Percentiles rank a stretch among this genome's conserved stretches.
Conservation (phyloP, 2,113 vertebrate genomes). For the Triplophysa siluroides region DNA sequence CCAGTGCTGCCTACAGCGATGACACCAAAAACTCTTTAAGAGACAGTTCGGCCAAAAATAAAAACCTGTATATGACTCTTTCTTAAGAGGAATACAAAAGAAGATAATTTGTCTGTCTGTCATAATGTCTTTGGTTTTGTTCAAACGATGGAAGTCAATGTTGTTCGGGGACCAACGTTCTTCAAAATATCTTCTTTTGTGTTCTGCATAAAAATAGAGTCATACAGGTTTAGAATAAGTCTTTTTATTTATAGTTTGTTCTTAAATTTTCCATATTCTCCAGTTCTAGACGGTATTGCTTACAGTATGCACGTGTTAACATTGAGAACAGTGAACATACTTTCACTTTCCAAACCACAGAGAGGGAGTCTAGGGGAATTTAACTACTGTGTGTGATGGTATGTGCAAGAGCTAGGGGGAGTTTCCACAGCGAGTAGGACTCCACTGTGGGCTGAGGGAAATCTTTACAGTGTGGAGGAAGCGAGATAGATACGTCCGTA, state of each 20-base stretch:
- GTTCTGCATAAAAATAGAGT: too few species aligned
- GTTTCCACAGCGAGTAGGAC: slow-evolving; percentile 64
- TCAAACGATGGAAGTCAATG: too few species aligned
- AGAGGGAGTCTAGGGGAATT: slow-evolving; percentile 60
- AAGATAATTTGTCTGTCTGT: too few species aligned
- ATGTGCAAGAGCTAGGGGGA: slow-evolving; percentile 49
- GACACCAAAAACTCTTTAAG: neutral
- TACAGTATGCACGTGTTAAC: neutral
- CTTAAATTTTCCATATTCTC: neutral
- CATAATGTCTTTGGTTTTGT: too few species aligned
- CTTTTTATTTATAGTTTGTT: neutral
- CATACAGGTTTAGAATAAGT: too few species aligned
- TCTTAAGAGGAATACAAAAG: too few species aligned
- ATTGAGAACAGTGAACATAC: neutral
- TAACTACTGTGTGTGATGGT: neutral
- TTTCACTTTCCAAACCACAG: slow-evolving; percentile 64
- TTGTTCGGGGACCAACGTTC: too few species aligned
- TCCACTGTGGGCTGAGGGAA: slow-evolving; percentile 44
- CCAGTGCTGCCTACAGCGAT: neutral
- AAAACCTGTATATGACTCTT: too few species aligned
- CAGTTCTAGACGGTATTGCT: neutral
- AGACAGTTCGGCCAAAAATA: neutral
- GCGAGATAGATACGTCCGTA: neutral
- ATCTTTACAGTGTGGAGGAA: slow-evolving; percentile 52
- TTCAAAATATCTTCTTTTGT: too few species aligned